Evolutionary conservation across 2,113 vertebrate genomes (phyloP), one percentile per base, ranked within the genome.

Genomic region (Poecile atricapillus): DNA sequence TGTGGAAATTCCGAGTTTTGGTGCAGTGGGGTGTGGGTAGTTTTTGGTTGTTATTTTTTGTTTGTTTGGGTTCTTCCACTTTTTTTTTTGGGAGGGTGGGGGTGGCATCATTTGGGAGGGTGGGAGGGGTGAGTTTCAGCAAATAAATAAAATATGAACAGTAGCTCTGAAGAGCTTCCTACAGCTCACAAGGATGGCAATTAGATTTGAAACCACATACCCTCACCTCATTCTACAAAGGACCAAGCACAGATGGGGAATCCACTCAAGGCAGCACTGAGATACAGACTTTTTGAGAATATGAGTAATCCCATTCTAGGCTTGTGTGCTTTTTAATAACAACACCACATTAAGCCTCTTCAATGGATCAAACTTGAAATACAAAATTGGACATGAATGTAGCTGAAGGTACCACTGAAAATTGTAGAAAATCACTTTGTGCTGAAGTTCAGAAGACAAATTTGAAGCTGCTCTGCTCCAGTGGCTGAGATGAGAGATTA

Each of bases 401-500:
- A 53, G 33, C 31, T 65, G 43, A 65, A 28, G 6, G 31, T 70
- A 33, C 28, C 49, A 60, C 20, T 52, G 35, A 76, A 89, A 76
- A 71, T 1, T 67, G 49, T 4, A 76, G 67, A 83, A 83, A 85
- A 55, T 58, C 49, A 86, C 43, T 62, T 62, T 44, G 39, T 80
- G 50, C 50, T 86, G 64, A 90, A 89, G 33, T 73, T 75, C 8
- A 14, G 47, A 64, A 77, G 79, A 88, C n/a, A 76, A n/a, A n/a
- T 78, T 67, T 81, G 91, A 93, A 95, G 52, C n/a, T 90, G 65
- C 70, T 87, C 31, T 94, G 89, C 76, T 94, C 56, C 91, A 75
- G 83, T 67, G 69, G 47, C 73, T 78, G 47, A 90, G 73, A 89
- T 0, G 4, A 89, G 58, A 64, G 84, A 87, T 87, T 94, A 77